These are phyloP conservation scores for Bolinopsis microptera DNA, from an alignment of 37 sponge, comb jelly and placozoan genomes.

Conservation along the genomic window DNA sequence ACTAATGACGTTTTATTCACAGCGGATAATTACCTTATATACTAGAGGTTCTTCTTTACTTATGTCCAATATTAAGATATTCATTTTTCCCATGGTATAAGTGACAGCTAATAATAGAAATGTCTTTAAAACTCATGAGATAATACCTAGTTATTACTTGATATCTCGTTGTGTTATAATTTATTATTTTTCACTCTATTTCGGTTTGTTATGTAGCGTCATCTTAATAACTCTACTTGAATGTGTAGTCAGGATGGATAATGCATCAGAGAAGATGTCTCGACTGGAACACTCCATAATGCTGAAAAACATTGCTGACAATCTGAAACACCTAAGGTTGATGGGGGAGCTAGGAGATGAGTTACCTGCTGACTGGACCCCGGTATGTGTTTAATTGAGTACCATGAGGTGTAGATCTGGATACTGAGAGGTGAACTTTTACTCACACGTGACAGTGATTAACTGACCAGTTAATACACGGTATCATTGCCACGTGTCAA, in stretches of 20 bases:
- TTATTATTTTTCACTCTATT: too few relatives aligned
- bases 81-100: background rate
- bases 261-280: conserved; percentile 29
- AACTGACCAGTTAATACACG: too few relatives aligned
- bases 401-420: too few relatives aligned
- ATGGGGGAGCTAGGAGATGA: background rate
- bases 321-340: conserved; percentile 38
- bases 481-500: too few relatives aligned
- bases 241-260: background rate
- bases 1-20: too few relatives aligned
- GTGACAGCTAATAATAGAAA: background rate
- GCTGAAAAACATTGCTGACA: conserved; percentile 48
- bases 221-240: background rate
- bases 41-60: background rate
- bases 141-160: background rate
- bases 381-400: too few relatives aligned
- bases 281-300: conserved; percentile 36
- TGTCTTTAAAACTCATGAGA: background rate
- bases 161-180: background rate
- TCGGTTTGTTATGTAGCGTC: too few relatives aligned
- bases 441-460: too few relatives aligned
- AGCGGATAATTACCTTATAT: background rate
- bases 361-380: background rate
- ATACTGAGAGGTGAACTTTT: too few relatives aligned
- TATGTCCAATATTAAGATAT: background rate